A percentile compares a stretch with the other conserved stretches of the same genome.
These are phyloP conservation scores for Acrossocheilus fasciatus DNA, from an alignment of 2,797 vertebrate genomes.

Conservation along the genomic window DNA sequence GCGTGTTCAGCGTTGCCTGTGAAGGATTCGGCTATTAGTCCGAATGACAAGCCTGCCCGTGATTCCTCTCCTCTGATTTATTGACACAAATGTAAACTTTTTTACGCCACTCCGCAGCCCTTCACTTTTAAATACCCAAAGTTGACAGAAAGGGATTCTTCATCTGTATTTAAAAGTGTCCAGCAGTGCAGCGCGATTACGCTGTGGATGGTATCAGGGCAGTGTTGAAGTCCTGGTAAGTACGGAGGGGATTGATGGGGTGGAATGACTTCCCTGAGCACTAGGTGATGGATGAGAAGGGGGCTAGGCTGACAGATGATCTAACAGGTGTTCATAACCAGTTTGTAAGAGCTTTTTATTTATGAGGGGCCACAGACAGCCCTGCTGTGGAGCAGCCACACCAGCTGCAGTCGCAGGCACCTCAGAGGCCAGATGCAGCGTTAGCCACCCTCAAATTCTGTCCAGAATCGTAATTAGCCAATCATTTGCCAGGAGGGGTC, in stretches of 20 bases:
- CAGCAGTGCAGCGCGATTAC: slow-evolving; percentile 41
- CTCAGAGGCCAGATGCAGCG: slow-evolving; percentile 84
- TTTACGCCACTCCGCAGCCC: slow-evolving; percentile 77
- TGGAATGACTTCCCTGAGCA: slow-evolving; percentile 88
- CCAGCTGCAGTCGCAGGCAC: slow-evolving; percentile 87
- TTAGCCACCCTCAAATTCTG: slow-evolving; percentile 83
- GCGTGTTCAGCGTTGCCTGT: slow-evolving; percentile 79
- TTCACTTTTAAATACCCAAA: slow-evolving; percentile 68
- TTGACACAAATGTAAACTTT: slow-evolving; percentile 90
- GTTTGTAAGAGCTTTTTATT: slow-evolving; percentile 96
- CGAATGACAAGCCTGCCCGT: slow-evolving; percentile 80
- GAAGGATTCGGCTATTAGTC: slow-evolving; percentile 73
- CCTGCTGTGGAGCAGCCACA: slow-evolving; percentile 88
- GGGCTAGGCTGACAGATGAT: slow-evolving; percentile 91
- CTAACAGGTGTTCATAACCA: slow-evolving; percentile 97
- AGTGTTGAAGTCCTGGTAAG: slow-evolving; percentile 82
- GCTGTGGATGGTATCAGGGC: slow-evolving; percentile 48
- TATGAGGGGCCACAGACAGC: slow-evolving; percentile 90
- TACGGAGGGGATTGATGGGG: slow-evolving; percentile 77
- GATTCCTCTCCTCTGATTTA: slow-evolving; percentile 80
- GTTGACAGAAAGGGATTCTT: slow-evolving; percentile 36
- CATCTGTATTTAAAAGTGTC: slow-evolving; percentile 35
- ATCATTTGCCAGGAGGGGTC: slow-evolving; percentile 78
- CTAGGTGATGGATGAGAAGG: slow-evolving; percentile 95
- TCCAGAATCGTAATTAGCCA: slow-evolving; percentile 91